Conservation (phyloP, 1,140 invertebrate species). For the Drosophila serrata region DNA sequence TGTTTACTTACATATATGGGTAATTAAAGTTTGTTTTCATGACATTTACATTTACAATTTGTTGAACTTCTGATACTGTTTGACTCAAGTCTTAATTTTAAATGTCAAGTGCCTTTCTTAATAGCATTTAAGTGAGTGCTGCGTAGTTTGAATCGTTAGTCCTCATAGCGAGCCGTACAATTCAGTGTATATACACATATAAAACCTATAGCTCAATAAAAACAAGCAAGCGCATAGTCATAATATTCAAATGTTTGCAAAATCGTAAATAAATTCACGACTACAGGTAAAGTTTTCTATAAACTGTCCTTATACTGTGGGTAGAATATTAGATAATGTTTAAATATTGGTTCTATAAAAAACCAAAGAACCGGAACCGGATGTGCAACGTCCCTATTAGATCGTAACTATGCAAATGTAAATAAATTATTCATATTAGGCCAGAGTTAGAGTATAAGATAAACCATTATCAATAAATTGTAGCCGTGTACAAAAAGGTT, state of each 20-base stretch:
- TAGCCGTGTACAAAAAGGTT: constrained; percentile 22
- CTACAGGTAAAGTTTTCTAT: background rate
- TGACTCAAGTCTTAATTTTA: constrained; percentile 46
- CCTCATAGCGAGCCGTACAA: background rate
- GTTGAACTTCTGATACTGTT: constrained; percentile 5
- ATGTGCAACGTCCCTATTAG: constrained; percentile 31
- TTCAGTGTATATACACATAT: constrained; percentile 23
- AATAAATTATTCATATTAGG: constrained; percentile 44
- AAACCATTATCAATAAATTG: constrained; percentile 16
- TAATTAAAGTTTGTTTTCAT: background rate
- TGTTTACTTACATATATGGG: background rate
- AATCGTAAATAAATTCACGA: background rate
- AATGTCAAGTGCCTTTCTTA: constrained; percentile 78
- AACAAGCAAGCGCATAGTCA: constrained; percentile 6
- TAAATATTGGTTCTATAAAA: background rate
- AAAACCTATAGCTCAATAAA: constrained; percentile 16
- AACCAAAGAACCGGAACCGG: background rate
- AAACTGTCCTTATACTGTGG: constrained; percentile 17
- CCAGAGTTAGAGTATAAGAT: constrained; percentile 14
- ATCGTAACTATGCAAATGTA: constrained; percentile 49
- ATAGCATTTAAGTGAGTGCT: constrained; percentile 62
- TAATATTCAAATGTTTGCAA: background rate
- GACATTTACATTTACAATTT: constrained; percentile 6
- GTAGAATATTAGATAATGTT: constrained; percentile 7
- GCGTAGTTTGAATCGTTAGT: constrained; percentile 15